Evolutionary conservation across 2,113 vertebrate genomes (phyloP), one percentile per base, ranked within the genome.

Genomic region (Australoheros scitulus): DNA sequence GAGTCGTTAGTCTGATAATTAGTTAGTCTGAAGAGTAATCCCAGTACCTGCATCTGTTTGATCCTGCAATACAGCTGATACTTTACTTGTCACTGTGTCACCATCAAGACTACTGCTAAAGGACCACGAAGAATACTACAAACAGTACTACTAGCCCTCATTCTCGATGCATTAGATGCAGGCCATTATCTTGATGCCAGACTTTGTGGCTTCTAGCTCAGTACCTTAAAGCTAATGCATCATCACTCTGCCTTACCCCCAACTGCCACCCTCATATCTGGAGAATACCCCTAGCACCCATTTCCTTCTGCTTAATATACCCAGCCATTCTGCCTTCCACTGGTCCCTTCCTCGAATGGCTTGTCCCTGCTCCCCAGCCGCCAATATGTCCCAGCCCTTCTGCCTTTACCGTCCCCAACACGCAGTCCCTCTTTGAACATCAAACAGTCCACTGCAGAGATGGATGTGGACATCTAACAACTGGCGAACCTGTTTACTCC

Each of bases 381-480:
- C 61, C 81, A 79, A 89, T 89, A 87, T 76, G 82, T 77, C 56
- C 81, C 76, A 36, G 17, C 77, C 87, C 87, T 18, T 57, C 85
- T 81, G 81, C 81, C 55, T 57, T 26, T 17, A 8, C 77, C 2
- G 34, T 79, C 82, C 64, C 47, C 79, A 38, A 59, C 84, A 80
- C 38, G 76, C 1, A 11, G 72, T 87, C 91, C 89, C 91, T 52
- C 52, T 76, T 61, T 75, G 86, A 91, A 86, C 92, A 93, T 93
- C 88, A 89, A 91, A 43, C 76, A 59, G 85, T 89, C 88, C 56
- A 6, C 75, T 0, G 61, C 11, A 22, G 82, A 91, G 92, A 92
- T 87, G 88, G 76, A 93, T 94, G 77, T 80, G 82, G 76, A 81
- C 92, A 90, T 90, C 85, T 61, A 89, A 90, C 92, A 89, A 87